Conservation (phyloP, 2,797 vertebrate genomes). For the Dallia pectoralis region DNA sequence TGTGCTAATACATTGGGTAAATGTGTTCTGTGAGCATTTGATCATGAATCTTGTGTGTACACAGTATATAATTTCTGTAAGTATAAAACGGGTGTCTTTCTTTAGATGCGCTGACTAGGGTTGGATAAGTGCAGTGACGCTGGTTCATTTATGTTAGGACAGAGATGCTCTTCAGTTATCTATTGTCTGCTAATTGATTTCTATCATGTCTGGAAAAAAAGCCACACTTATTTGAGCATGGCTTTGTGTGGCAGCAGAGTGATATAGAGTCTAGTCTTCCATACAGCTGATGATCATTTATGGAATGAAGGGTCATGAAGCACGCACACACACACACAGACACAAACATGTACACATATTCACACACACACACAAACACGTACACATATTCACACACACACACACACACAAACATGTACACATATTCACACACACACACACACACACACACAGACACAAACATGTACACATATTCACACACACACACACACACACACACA, state of each 20-base stretch:
- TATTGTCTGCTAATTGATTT: constrained; percentile 53
- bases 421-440: constrained; percentile 23
- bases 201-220: constrained; percentile 37
- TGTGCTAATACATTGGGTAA: neutral
- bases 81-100: constrained; percentile 2
- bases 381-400: constrained; percentile 22
- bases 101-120: constrained; percentile 8
- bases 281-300: constrained; percentile 22
- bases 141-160: constrained; percentile 26
- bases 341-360: constrained; percentile 16
- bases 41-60: constrained; percentile 9
- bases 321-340: constrained; percentile 1
- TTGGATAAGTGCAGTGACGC: constrained; percentile 5
- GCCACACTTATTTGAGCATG: constrained; percentile 12
- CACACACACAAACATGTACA: constrained; percentile 21
- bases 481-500: constrained; percentile 10
- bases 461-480: constrained; percentile 6
- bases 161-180: constrained; percentile 35
- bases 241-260: constrained; percentile 19
- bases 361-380: neutral
- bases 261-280: constrained; percentile 4
- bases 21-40: constrained; percentile 6
- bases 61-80: too few species aligned
- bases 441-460: constrained; percentile 15
- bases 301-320: constrained; percentile 33